Conservation (phyloP, 2,797 vertebrate species). For the Trematomus bernacchii region DNA sequence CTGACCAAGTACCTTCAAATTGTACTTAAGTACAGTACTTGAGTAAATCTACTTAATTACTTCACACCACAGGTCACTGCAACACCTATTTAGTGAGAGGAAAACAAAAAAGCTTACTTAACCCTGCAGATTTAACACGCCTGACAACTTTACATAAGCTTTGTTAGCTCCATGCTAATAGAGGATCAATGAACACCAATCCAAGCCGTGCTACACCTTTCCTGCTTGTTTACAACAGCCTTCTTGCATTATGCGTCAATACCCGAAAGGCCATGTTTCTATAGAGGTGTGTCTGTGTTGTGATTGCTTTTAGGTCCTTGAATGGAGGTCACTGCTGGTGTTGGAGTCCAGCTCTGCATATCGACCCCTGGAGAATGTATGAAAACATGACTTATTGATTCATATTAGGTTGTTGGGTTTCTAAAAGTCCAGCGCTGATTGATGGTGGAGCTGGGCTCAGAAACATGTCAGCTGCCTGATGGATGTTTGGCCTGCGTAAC, state of each 20-base stretch:
- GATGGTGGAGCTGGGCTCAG: slow-evolving; percentile 56
- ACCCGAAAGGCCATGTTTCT: slow-evolving; percentile 41
- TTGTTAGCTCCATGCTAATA: slow-evolving; percentile 42
- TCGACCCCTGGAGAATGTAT: slow-evolving; percentile 53
- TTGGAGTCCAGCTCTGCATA: slow-evolving; percentile 49
- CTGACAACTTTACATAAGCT: slow-evolving; percentile 27
- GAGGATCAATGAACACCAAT: slow-evolving; percentile 54
- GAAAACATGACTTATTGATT: slow-evolving; percentile 78
- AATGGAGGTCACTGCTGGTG: slow-evolving; percentile 60
- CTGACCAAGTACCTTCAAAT: too few relatives aligned
- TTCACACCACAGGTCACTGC: slow-evolving; percentile 2
- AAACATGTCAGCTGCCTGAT: slow-evolving; percentile 66
- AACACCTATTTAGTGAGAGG: slow-evolving; percentile 22
- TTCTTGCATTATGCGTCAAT: slow-evolving; percentile 28
- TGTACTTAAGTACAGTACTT: too few relatives aligned
- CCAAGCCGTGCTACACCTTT: slow-evolving; percentile 48
- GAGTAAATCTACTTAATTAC: too few relatives aligned
- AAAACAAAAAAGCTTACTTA: slow-evolving; percentile 34
- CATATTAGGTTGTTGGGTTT: slow-evolving; percentile 62
- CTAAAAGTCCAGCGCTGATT: slow-evolving; percentile 68
- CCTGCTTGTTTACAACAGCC: slow-evolving; percentile 42
- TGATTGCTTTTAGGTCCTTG: slow-evolving; percentile 59
- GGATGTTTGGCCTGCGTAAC: slow-evolving; percentile 62
- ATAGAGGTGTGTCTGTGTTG: slow-evolving; percentile 23
- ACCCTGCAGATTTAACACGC: slow-evolving; percentile 40